Evolutionary conservation across 2,888 invertebrate species (phyloP).

Genomic region (Chymomyza amoena): DNA sequence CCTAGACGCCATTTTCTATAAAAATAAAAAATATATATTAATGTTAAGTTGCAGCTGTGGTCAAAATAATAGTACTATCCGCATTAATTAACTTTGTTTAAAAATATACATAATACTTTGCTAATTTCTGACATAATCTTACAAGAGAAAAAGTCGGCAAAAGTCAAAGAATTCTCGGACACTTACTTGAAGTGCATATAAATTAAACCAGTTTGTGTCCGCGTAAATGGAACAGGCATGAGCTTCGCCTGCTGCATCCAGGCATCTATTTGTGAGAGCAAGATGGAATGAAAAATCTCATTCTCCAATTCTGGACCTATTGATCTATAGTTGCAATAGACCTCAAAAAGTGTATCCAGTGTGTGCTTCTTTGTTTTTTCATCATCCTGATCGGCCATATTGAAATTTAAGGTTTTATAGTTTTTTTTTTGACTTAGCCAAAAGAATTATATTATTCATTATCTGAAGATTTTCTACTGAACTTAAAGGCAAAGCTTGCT

Average conservation of each 20-base stretch:
- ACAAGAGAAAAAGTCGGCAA: background rate
- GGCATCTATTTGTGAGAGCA: constrained; percentile 64
- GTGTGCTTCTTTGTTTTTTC: constrained; percentile 60
- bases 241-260: constrained; percentile 65
- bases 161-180: background rate
- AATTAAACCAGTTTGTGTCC: constrained; percentile 65
- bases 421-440: too few relatives aligned
- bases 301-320: constrained; percentile 52
- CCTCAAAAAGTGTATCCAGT: constrained; percentile 57
- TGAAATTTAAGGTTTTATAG: background rate
- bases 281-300: constrained; percentile 53
- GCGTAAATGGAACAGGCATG: constrained; percentile 49
- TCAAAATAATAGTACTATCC: too few relatives aligned
- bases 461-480: background rate
- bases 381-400: constrained; percentile 66
- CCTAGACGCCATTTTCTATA: constrained; percentile 69
- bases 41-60: too few relatives aligned
- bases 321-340: constrained; percentile 61
- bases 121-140: background rate
- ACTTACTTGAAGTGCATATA: constrained; percentile 68
- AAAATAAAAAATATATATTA: too few relatives aligned
- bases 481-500: background rate
- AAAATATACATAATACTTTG: too few relatives aligned
- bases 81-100: too few relatives aligned
- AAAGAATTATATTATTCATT: background rate